Base-by-base conservation (phyloP, 1,140 invertebrate genomes). In the Octopus bimaculoides region DNA sequence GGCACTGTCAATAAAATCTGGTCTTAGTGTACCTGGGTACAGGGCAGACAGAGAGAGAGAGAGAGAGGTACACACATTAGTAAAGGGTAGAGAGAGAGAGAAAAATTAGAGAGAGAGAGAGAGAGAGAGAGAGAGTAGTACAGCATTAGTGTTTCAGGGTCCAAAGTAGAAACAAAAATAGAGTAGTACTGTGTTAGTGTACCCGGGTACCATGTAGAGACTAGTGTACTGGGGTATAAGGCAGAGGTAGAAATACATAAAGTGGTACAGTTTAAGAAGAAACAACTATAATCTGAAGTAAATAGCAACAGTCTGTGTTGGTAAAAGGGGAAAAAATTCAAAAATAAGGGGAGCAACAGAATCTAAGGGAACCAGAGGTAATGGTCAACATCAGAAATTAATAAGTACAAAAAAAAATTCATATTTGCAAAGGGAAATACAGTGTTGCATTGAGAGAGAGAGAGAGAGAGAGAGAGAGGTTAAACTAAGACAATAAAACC, bases 1-100 rank as follows among this genome's bases (percentile, higher is more conserved):
- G 5, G 98, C 98, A 82, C 96, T 98, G 92, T 99, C 98, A 86
- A 99, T 99, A 80, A 99, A 92, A 92, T 99, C 98, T 41, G 98
- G 98, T 87, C 98, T 92, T 1, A 99, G 92, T 0, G 98, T 99
- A 52, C 97, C 96, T 89, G 74, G 26, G 77, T 77, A 61, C 75
- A 26, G 17, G 52, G 41, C 4, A 78, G 77, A 69, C 56, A 61
- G 56, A 17, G 17, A 61, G 17, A 61, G 56, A 61, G 56, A 61
- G 17, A 61, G 56, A 61, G 56, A 61, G 17, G 26, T 41, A 41
- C 26, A 41, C 26, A 41, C 26, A 41, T 41, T 41, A 41, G 26
- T 41, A 41, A 41, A 41, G 26, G 26, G 26, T 41, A 9, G 56
- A 17, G 17, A 61, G 17, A 61, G 56, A 61, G 56, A 61, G 17